Conservation (phyloP, 1,140 invertebrate species). For the Trachymyrmex septentrionalis region DNA sequence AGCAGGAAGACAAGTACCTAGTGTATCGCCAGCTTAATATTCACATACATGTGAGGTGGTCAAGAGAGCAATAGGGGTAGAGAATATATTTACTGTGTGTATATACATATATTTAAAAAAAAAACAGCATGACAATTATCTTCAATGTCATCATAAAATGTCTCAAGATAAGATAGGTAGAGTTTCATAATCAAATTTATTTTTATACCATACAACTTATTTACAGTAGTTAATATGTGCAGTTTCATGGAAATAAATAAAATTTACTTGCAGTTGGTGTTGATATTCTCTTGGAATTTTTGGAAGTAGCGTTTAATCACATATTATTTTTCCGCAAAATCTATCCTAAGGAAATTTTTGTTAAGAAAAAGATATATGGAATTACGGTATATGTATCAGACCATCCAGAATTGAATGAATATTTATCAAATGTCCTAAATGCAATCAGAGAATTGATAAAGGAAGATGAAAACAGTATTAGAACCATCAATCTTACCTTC, state of each 20-base stretch:
- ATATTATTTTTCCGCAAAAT: slow-evolving; percentile 87
- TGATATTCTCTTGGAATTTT: slow-evolving; percentile 87
- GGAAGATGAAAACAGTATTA: slow-evolving; percentile 81
- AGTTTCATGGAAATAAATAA: neutral
- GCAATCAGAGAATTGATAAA: slow-evolving; percentile 84
- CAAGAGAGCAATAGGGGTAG: neutral
- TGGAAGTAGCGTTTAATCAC: slow-evolving; percentile 88
- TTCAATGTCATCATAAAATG: slow-evolving; percentile 62
- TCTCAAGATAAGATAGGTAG: slow-evolving; percentile 78
- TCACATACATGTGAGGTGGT: neutral
- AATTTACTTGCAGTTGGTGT: slow-evolving; percentile 76
- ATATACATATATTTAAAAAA: neutral
- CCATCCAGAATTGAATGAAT: slow-evolving; percentile 88
- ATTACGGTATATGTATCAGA: slow-evolving; percentile 86
- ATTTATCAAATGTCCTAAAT: slow-evolving; percentile 87
- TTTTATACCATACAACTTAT: neutral
- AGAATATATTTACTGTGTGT: too few relatives aligned
- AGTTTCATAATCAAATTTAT: neutral
- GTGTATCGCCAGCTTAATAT: too few relatives aligned
- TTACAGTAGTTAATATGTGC: neutral
- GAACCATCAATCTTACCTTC: slow-evolving; percentile 85
- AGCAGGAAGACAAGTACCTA: too few relatives aligned
- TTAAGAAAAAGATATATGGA: slow-evolving; percentile 88
- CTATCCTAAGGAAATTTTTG: slow-evolving; percentile 88
- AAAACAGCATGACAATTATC: neutral